Conservation (phyloP, 2,888 invertebrate genomes). For the Piscicola geometra region DNA sequence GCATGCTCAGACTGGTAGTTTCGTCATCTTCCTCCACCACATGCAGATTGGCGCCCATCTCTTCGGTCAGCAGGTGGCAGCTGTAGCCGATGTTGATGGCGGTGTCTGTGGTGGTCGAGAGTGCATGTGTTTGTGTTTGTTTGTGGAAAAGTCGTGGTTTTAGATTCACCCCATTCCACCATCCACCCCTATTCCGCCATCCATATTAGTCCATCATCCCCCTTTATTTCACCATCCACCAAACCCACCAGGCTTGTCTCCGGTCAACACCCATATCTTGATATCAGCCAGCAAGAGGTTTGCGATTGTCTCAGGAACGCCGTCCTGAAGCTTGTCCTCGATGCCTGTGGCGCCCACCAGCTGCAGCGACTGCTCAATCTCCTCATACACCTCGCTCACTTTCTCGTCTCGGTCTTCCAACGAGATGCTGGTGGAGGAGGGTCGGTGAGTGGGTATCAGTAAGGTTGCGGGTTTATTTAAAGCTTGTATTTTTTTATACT, state of each 20-base stretch:
- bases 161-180: slow-evolving; percentile 60
- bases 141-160: background rate
- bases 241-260: slow-evolving; percentile 87
- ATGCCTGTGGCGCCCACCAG: slow-evolving; percentile 92
- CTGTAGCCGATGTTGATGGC: slow-evolving; percentile 99
- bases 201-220: too few species aligned
- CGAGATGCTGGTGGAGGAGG: slow-evolving; percentile 46
- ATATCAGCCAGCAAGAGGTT: slow-evolving; percentile 90
- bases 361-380: slow-evolving; percentile 87
- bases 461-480: too few species aligned
- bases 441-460: background rate
- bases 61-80: slow-evolving; percentile 78
- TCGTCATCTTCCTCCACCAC: slow-evolving; percentile 40
- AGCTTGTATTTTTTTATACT: too few species aligned
- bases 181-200: slow-evolving; percentile 47
- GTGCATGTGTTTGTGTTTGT: too few species aligned
- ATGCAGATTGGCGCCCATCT: slow-evolving; percentile 40
- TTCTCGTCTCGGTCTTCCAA: slow-evolving; percentile 82
- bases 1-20: background rate
- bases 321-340: slow-evolving; percentile 98
- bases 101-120: slow-evolving; percentile 70
- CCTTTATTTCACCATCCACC: background rate
- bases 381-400: slow-evolving; percentile 88
- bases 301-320: slow-evolving; percentile 87
- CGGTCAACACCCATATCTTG: slow-evolving; percentile 97